These are phyloP conservation scores for Uropsilus gracilis DNA, from an alignment of 2,113 vertebrate genomes.

Conservation along the genomic window DNA sequence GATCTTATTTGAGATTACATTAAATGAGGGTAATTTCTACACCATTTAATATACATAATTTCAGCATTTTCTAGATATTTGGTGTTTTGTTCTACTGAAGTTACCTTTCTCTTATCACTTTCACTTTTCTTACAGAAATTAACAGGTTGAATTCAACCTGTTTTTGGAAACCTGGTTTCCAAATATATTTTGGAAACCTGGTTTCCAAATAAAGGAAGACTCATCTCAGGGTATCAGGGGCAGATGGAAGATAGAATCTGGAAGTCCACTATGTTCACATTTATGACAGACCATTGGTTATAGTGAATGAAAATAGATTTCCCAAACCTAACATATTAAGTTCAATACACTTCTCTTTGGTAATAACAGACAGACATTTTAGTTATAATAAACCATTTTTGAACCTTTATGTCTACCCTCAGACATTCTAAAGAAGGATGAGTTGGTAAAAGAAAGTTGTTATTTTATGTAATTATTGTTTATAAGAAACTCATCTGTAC, in stretches of 20 bases:
- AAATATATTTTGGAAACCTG: constrained; percentile 58
- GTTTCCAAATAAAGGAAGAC: constrained; percentile 51
- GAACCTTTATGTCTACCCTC: constrained; percentile 68
- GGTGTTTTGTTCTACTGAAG: neutral
- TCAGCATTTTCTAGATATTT: constrained; percentile 34
- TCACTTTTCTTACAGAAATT: constrained; percentile 63
- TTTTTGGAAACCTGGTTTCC: constrained; percentile 65
- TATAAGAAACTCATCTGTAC: constrained; percentile 38
- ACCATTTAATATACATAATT: neutral
- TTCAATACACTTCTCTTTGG: constrained; percentile 76
- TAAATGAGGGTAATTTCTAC: neutral
- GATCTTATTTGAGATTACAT: neutral
- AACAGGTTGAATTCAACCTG: constrained; percentile 50
- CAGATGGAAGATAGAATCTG: constrained; percentile 60
- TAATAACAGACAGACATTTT: constrained; percentile 79
- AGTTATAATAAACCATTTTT: constrained; percentile 77
- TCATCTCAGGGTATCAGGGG: constrained; percentile 52
- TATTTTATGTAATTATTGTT: constrained; percentile 53
- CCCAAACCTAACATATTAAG: constrained; percentile 79
- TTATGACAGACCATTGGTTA: constrained; percentile 77
- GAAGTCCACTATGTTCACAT: constrained; percentile 45
- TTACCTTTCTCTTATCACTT: constrained; percentile 67
- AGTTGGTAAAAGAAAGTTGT: constrained; percentile 44
- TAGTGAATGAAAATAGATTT: constrained; percentile 82
- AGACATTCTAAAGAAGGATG: constrained; percentile 68